These are phyloP conservation scores for Meganola albula DNA, from an alignment of 2,888 invertebrate genomes.

Conservation along the genomic window DNA sequence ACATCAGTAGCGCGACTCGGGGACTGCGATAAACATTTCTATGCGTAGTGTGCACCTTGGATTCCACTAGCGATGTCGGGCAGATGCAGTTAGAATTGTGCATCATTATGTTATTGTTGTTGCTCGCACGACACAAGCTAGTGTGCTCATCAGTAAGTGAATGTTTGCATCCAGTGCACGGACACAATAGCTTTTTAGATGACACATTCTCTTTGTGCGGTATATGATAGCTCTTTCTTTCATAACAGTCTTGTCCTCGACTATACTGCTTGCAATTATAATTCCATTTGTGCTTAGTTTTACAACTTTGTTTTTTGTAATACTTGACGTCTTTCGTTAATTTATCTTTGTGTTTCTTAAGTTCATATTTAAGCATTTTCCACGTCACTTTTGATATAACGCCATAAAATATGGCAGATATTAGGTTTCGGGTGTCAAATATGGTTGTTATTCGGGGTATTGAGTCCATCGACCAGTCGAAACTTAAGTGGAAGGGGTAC, in stretches of 20 bases:
- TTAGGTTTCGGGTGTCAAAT: slow-evolving; percentile 87
- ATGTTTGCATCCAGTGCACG: slow-evolving; percentile 83
- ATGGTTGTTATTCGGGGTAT: slow-evolving; percentile 89
- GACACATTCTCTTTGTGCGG: slow-evolving; percentile 57
- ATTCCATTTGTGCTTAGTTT: slow-evolving; percentile 65
- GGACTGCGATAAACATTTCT: slow-evolving; percentile 57
- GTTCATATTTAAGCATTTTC: slow-evolving; percentile 55
- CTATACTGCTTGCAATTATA: slow-evolving; percentile 60
- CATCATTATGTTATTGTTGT: slow-evolving; percentile 83
- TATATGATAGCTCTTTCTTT: slow-evolving; percentile 58
- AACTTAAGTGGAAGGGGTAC: slow-evolving; percentile 92
- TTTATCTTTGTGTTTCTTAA: slow-evolving; percentile 53
- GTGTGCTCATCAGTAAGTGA: slow-evolving; percentile 82
- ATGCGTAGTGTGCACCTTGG: slow-evolving; percentile 44
- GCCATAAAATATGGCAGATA: slow-evolving; percentile 86
- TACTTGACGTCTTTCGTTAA: slow-evolving; percentile 51
- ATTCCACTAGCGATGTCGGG: slow-evolving; percentile 44
- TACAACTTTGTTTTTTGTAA: slow-evolving; percentile 61
- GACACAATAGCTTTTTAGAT: slow-evolving; percentile 62
- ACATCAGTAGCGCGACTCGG: slow-evolving; percentile 74
- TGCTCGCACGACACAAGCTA: slow-evolving; percentile 81
- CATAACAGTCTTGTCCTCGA: slow-evolving; percentile 59
- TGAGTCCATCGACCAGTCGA: slow-evolving; percentile 99
- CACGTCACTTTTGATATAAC: slow-evolving; percentile 63
- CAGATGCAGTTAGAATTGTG: slow-evolving; percentile 71